Evolutionary conservation across 2,888 invertebrate species (phyloP).

Genomic region (Trachelus stipa): DNA sequence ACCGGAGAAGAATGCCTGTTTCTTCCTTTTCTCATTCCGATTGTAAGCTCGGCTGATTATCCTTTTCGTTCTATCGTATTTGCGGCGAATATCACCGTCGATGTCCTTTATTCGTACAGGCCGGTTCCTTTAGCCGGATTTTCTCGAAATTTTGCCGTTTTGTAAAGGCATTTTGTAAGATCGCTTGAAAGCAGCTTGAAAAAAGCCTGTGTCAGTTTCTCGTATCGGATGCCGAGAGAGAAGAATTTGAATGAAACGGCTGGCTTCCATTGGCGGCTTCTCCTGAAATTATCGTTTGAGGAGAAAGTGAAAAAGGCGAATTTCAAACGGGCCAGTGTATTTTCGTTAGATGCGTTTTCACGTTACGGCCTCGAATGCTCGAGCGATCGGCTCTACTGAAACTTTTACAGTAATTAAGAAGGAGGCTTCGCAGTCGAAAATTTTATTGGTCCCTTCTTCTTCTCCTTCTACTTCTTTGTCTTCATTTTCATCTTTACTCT

Average conservation of each 20-base stretch:
- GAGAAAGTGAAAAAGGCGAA: constrained; percentile 34
- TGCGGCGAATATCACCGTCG: not conserved
- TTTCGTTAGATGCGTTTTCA: constrained; percentile 1
- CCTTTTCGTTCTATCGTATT: not conserved
- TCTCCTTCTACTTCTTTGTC: not conserved
- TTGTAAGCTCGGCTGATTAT: not conserved
- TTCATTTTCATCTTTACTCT: not conserved
- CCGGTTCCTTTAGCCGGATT: constrained; percentile 44
- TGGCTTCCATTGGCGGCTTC: constrained; percentile 27
- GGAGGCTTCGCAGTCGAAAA: not conserved
- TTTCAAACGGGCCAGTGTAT: constrained; percentile 23
- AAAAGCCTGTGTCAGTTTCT: constrained; percentile 14
- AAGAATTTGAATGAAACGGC: constrained; percentile 6
- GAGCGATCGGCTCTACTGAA: not conserved
- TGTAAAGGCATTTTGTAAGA: constrained; percentile 37
- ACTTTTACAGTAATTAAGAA: not conserved
- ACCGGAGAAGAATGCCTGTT: not conserved
- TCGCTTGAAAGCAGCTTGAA: constrained; percentile 34
- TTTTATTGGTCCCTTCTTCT: not conserved
- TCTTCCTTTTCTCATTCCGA: not conserved
- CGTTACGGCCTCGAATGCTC: not conserved
- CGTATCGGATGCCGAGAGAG: constrained; percentile 26
- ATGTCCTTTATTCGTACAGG: constrained; percentile 18
- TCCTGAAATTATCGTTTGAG: constrained; percentile 36
- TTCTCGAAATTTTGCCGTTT: constrained; percentile 43